These are phyloP conservation scores for Drosophila kambysellisi DNA, from an alignment of 2,888 invertebrate species.

Conservation along the genomic window DNA sequence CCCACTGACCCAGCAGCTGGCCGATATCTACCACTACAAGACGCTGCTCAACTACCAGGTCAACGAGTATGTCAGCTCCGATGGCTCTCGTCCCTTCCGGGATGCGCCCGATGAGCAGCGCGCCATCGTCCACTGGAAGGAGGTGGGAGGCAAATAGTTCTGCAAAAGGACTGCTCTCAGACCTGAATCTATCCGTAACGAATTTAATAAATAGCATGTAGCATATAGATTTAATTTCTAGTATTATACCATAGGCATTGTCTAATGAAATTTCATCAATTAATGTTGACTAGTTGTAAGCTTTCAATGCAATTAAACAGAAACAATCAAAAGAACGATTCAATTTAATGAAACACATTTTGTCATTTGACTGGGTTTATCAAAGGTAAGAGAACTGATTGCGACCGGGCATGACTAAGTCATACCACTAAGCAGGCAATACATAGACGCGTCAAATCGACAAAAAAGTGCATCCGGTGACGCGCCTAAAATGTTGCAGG, in stretches of 20 bases:
- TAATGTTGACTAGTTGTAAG: constrained; percentile 78
- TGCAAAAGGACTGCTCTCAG: too few relatives aligned
- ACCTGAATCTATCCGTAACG: constrained; percentile 37
- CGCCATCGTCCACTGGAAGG: constrained; percentile 92
- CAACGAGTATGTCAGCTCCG: constrained; percentile 90
- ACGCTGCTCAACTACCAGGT: constrained; percentile 92
- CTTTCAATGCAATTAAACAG: constrained; percentile 67
- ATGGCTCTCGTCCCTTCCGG: constrained; percentile 91
- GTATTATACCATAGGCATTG: constrained; percentile 70
- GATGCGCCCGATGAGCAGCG: constrained; percentile 91
- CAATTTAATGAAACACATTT: constrained; percentile 18
- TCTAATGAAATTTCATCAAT: constrained; percentile 59
- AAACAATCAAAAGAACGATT: constrained; percentile 25
- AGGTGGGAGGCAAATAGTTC: constrained; percentile 62
- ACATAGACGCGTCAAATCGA: too few relatives aligned
- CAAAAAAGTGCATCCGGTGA: too few relatives aligned
- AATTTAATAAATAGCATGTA: constrained; percentile 58
- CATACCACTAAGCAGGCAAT: background rate
- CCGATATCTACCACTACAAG: constrained; percentile 92
- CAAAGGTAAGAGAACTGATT: background rate
- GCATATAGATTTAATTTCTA: constrained; percentile 50
- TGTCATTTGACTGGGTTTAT: background rate
- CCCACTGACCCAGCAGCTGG: constrained; percentile 95
- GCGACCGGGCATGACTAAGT: background rate
- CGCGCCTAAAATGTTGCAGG: too few relatives aligned